Percentiles rank a stretch among this genome's conserved stretches.
phyloP scores from a whole-genome alignment of 2,113 vertebrate genomes.

The Zosterops lateralis region DNA sequence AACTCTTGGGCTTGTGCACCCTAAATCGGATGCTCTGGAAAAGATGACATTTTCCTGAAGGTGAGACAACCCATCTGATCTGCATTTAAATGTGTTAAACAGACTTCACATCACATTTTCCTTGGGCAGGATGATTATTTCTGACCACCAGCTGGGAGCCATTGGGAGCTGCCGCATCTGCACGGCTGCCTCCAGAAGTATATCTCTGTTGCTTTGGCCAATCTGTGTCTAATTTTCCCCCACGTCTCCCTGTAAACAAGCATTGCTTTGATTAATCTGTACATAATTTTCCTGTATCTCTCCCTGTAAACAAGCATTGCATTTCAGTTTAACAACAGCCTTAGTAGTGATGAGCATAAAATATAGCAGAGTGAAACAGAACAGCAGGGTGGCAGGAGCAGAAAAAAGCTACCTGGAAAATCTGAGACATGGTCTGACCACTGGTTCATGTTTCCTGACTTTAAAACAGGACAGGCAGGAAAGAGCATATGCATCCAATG shows the following conservation, averaged over 20 bases:
- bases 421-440: background rate
- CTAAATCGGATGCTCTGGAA: background rate
- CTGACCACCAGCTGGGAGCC: background rate
- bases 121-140: background rate
- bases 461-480: background rate
- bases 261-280: background rate
- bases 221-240: background rate
- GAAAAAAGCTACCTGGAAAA: background rate
- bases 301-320: background rate
- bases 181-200: background rate
- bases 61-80: background rate
- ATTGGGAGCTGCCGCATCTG: background rate
- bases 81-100: background rate
- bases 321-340: constrained; percentile 10
- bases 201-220: background rate
- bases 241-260: background rate
- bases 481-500: background rate
- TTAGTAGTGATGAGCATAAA: background rate
- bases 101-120: background rate
- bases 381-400: background rate
- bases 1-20: background rate
- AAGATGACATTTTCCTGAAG: background rate
- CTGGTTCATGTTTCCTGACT: background rate
- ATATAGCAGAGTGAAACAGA: background rate
- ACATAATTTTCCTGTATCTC: background rate